Evolutionary conservation across 2,888 invertebrate species (phyloP).

Genomic region (Hirtodrosophila cameraria): DNA sequence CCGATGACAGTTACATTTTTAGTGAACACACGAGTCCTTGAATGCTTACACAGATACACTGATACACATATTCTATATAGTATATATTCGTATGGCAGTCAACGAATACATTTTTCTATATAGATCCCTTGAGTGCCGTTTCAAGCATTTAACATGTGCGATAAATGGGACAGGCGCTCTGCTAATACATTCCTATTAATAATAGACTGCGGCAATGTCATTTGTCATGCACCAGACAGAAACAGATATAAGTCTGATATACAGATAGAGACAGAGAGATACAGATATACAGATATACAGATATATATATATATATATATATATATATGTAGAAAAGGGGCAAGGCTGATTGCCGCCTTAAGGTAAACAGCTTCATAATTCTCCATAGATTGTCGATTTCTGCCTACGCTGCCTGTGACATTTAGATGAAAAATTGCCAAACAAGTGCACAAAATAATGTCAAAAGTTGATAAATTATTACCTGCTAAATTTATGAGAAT

Average conservation of each 20-base stretch:
- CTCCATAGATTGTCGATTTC: conserved; percentile 60
- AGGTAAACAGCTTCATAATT: conserved; percentile 62
- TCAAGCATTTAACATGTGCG: conserved; percentile 70
- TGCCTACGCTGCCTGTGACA: conserved; percentile 46
- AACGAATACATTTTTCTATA: conserved; percentile 46
- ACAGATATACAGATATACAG: conserved; percentile 2
- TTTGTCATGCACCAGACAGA: conserved; percentile 58
- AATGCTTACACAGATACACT: conserved; percentile 2
- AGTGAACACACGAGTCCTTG: conserved; percentile 30
- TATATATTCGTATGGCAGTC: not conserved
- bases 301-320: conserved; percentile 9
- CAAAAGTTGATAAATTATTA: conserved; percentile 31
- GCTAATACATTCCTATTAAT: conserved; percentile 75
- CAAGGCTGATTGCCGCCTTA: conserved; percentile 43
- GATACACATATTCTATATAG: no score
- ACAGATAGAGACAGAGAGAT: conserved; percentile 9
- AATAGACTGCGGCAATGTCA: conserved; percentile 71
- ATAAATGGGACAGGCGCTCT: conserved; percentile 70
- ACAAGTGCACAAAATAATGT: conserved; percentile 44
- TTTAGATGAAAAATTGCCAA: conserved; percentile 52
- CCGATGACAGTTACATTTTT: conserved; percentile 43
- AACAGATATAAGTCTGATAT: not conserved
- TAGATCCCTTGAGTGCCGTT: conserved; percentile 73
- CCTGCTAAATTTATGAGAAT: conserved; percentile 49
- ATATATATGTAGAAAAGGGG: not conserved